phyloP scores from a whole-genome alignment of 2,888 invertebrate species.

The Halocaridina rubra region DNA sequence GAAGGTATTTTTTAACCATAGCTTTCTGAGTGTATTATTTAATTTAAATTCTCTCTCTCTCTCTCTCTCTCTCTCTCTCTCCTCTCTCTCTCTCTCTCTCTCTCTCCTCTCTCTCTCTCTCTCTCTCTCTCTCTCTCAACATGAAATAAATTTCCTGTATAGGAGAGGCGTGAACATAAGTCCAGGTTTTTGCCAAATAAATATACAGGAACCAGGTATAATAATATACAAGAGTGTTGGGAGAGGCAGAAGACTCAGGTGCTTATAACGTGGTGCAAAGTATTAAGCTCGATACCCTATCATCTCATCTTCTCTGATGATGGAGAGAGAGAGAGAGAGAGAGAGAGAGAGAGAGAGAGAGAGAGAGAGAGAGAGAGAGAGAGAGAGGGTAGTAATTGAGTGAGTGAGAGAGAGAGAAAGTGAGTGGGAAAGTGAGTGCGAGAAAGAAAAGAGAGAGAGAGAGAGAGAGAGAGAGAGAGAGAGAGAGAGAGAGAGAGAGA shows the following conservation, averaged over 20 bases:
- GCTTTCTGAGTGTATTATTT: no score
- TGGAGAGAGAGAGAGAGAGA: neutral
- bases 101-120: no score
- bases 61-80: no score
- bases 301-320: neutral
- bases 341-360: neutral
- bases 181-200: no score
- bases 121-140: neutral
- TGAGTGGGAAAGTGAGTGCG: neutral
- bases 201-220: neutral
- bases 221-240: neutral
- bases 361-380: constrained; percentile 10
- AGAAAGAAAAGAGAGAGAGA: neutral
- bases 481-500: neutral
- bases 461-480: neutral
- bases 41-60: no score
- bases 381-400: neutral
- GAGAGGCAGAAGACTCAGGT: neutral
- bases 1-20: no score
- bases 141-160: no score
- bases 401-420: neutral
- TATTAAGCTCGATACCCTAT: neutral
- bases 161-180: no score
- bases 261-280: neutral
- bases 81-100: no score